Base-by-base conservation (phyloP, 1,140 invertebrate species). In the Drosophila auraria region DNA sequence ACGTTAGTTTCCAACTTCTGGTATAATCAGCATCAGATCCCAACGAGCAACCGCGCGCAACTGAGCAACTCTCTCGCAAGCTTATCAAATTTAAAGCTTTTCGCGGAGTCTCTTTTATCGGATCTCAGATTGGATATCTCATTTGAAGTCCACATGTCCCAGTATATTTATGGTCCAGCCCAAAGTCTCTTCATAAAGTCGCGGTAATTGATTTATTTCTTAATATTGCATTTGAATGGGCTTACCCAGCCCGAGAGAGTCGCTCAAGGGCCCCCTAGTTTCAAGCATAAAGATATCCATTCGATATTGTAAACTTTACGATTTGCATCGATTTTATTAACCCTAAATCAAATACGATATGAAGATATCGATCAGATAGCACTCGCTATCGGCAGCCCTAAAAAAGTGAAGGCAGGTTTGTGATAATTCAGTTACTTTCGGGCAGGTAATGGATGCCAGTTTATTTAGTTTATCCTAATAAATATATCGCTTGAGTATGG, bases 301-400 rank as follows among this genome's bases (percentile, higher is more conserved):
- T 30, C 1, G n/a, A 2, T 25, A 15, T 12, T 20, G 17, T 71
- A 20, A 69, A 40, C 11, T 70, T 38, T 54, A 63, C 23, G 25
- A 56, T 64, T 69, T 71, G 50, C 33, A 73, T 72, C 68, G 69
- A 60, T 73, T 73, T 73, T 73, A 73, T 53, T 6, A 60, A 44
- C 23, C 68, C 54, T 72, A 72, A 73, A 73, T 72, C 44, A 58
- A 58, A 36, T 50, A n/a, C 25, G 61, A 50, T 69, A 69, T 49
- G 17, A 44, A 53, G 12, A 42, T 36, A 53, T 15, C 15, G 20
- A 7, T 11, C 11, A 20, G 49, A 70, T 70, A 69, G 17, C 23
- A 38, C 1, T 20, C 11, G 3, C 27, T 54, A 54, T 69, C 20
- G 12, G 11, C 14, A 20, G n/a, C 12, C 59, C n/a, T 36, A 7